Conservation (phyloP, 2,797 vertebrate genomes). For the Chanos chanos region DNA sequence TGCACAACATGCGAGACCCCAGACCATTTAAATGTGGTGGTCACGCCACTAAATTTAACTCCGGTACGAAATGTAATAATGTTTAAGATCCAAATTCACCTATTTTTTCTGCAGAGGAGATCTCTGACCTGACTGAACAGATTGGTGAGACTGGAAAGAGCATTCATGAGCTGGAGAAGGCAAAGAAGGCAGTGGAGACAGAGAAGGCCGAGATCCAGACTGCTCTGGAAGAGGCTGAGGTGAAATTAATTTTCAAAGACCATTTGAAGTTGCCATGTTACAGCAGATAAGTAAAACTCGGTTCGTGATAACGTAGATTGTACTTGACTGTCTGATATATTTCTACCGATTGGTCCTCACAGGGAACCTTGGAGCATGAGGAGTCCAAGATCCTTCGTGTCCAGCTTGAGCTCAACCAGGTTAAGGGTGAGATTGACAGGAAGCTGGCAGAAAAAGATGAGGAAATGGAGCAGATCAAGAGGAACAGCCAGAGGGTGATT, state of each 20-base stretch:
- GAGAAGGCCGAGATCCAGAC: slow-evolving; percentile 80
- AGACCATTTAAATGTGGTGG: no score
- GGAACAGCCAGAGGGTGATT: slow-evolving; percentile 75
- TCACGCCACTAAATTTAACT: no score
- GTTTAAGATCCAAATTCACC: no score
- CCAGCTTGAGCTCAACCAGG: slow-evolving; percentile 83
- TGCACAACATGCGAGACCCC: no score
- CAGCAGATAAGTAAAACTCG: slow-evolving; percentile 72
- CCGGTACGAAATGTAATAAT: no score
- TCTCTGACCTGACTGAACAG: slow-evolving; percentile 83
- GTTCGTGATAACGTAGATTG: background rate
- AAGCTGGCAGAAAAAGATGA: slow-evolving; percentile 85
- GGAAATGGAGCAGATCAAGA: slow-evolving; percentile 85
- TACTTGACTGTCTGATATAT: background rate
- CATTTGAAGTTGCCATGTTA: slow-evolving; percentile 50
- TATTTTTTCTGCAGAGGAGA: slow-evolving; percentile 71
- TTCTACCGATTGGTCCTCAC: slow-evolving; percentile 26
- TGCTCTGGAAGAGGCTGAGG: slow-evolving; percentile 83
- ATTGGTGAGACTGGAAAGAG: slow-evolving; percentile 80
- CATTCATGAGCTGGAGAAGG: slow-evolving; percentile 82
- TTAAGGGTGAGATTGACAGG: slow-evolving; percentile 82
- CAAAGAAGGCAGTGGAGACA: slow-evolving; percentile 80
- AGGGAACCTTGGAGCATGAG: slow-evolving; percentile 84
- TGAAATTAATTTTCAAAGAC: slow-evolving; percentile 34
- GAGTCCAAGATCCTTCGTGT: slow-evolving; percentile 83